Percentiles rank a stretch among this genome's conserved stretches.
These are phyloP conservation scores for Drosophila cognata DNA, from an alignment of 2,888 invertebrate genomes.

Conservation along the genomic window DNA sequence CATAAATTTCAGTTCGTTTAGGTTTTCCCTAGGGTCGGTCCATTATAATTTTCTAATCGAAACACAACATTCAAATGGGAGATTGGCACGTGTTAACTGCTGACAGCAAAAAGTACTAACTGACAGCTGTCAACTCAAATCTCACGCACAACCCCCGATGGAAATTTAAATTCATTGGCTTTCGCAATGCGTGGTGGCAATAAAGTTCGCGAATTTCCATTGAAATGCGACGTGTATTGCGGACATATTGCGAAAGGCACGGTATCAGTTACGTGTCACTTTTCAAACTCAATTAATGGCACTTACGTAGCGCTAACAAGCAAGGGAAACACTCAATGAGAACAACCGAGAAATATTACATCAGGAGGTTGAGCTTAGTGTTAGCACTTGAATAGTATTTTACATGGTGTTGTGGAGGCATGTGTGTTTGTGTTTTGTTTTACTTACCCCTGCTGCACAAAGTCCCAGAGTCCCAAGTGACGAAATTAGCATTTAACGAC, in stretches of 20 bases:
- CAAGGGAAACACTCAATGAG: constrained; percentile 4
- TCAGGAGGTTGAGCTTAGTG: constrained; percentile 50
- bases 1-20: constrained; percentile 9
- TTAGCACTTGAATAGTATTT: constrained; percentile 52
- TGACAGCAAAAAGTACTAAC: constrained; percentile 24
- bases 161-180: constrained; percentile 19
- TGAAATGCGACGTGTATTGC: too few species aligned
- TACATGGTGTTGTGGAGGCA: neutral
- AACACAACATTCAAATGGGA: constrained; percentile 10
- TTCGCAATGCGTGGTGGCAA: neutral
- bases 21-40: neutral
- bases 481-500: constrained; percentile 59
- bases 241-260: neutral
- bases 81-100: constrained; percentile 14
- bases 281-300: constrained; percentile 42
- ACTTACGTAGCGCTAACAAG: constrained; percentile 44
- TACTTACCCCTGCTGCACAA: constrained; percentile 40
- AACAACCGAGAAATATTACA: constrained; percentile 11
- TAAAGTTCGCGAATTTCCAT: neutral
- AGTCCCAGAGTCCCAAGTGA: constrained; percentile 49
- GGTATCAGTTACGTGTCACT: constrained; percentile 24
- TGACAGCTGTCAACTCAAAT: constrained; percentile 35
- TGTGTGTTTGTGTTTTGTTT: neutral
- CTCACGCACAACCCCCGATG: neutral
- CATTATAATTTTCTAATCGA: constrained; percentile 25